Evolutionary conservation across 2,888 invertebrate species (phyloP), one percentile per base, ranked within the genome.

Genomic region (Volucella inflata): DNA sequence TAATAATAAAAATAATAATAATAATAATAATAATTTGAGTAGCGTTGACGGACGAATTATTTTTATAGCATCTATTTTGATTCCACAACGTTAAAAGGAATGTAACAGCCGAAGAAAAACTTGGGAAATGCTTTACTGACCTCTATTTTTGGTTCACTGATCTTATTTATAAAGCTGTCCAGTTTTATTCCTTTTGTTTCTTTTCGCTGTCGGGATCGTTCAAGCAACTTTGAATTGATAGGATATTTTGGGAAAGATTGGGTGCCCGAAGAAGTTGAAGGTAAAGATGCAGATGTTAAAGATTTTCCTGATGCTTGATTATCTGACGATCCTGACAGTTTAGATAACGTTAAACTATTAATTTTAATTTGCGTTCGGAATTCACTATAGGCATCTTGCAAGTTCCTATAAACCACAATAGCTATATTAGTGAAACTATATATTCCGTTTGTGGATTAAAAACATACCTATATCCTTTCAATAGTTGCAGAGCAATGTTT

Each of bases 41-140:
- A 36, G 36, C 53, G 9, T 62, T 48, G 36, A 36, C 36, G 62
- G 48, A 64, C 48, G 67, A 67, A 44, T 55, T 53, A n/a, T 44
- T 67, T 67, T 55, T 38, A 64, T 64, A 48, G 53, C 44, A 4
- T 53, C 44, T 21, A 21, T 53, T 67, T 67, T 12, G 53, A 67
- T 40, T 67, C 53, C 51, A 67, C 67, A 67, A 53, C 51, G 51
- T 65, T 40, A n/a, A 65, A 65, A 50, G 50, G 16, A 17, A 50
- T 50, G 50, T 50, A 17, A 50, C 50, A 50, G 17, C 16, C 50
- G 50, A 50, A 50, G 50, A 21, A 17, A 50, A 50, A 50, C 51
- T 36, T 53, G 53, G 30, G 1, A n/a, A n/a, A 53, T n/a, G 53
- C 36, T 53, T 53, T 53, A 53, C 53, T 53, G 53, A 53, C 17